Evolutionary conservation across 2,113 vertebrate genomes (phyloP).

Genomic region (Ochotona princeps): DNA sequence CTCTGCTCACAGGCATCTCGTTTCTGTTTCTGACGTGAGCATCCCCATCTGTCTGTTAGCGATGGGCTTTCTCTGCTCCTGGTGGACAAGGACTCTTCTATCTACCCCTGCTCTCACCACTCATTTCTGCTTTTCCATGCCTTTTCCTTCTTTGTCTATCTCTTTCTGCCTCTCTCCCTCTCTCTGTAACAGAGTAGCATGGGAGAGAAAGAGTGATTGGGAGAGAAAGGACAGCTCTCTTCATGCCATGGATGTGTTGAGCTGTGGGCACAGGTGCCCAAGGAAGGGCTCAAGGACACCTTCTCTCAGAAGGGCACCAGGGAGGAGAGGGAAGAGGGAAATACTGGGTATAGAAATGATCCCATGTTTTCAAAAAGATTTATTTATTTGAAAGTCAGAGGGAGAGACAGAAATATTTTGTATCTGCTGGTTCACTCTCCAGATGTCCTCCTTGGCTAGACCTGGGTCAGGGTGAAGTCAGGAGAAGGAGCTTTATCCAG

Average conservation of each 20-base stretch:
- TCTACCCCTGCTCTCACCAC: too few relatives aligned
- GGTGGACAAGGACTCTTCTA: background rate
- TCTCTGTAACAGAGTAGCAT: background rate
- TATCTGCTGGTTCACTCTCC: too few relatives aligned
- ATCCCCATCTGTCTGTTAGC: background rate
- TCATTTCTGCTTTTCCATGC: too few relatives aligned
- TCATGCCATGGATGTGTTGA: background rate
- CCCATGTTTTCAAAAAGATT: too few relatives aligned
- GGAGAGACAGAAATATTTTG: too few relatives aligned
- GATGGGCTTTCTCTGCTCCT: background rate
- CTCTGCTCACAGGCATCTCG: background rate
- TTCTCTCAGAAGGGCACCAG: background rate
- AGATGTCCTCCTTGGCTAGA: too few relatives aligned
- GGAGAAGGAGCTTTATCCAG: too few relatives aligned
- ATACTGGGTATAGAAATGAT: background rate
- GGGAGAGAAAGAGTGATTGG: background rate
- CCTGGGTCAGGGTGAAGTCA: too few relatives aligned
- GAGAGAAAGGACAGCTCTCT: too few relatives aligned
- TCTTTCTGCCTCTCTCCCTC: too few relatives aligned
- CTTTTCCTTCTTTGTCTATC: too few relatives aligned
- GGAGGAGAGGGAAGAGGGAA: background rate
- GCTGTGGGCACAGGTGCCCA: background rate
- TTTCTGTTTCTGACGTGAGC: background rate
- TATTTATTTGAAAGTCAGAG: too few relatives aligned
- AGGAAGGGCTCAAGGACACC: background rate